Evolutionary conservation across 2,113 vertebrate genomes (phyloP), one percentile per base, ranked within the genome.

Genomic region (Cyprinodon tularosa): DNA sequence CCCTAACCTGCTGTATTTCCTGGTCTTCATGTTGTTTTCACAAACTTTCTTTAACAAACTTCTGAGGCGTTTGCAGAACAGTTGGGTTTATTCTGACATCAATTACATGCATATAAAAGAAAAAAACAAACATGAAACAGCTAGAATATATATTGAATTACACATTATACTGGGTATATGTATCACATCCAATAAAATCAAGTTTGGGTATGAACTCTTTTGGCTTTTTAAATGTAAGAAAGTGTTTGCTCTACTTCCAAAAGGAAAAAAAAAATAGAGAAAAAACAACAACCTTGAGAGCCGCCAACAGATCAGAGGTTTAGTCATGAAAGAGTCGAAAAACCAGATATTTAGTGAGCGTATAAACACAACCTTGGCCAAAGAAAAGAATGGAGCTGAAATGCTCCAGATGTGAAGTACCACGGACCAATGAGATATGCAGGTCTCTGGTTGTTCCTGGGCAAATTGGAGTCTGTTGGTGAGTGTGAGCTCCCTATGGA

Each of bases 361-460:
- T 82, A 78, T 90, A 88, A 90, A 91, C 84, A 90, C 22, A 73
- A 68, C 20, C 71, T 68, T 12, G 67, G 83, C 81, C 84, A 84
- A 82, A 77, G 75, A 86, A 87, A 89, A 84, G 77, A 85, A 76
- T 29, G 59, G 17, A 45, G 47, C 42, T 80, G 81, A 89, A 65
- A 66, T 42, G 45, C 81, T 86, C 90, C 89, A 92, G 87, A 87
- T 92, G 90, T 86, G 79, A 48, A 2, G 66, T 59, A 80, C 65
- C 45, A 3, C 39, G 62, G 67, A 78, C 71, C 80, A 84, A 86
- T 83, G 80, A 82, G 39, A 82, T 61, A 78, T 69, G 71, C 66
- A 81, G 75, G 69, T 84, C 81, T 86, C 22, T 0, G n/a, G 84
- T 84, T 84, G 77, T 78, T 83, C 83, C 72, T 77, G 69, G 45